Base-by-base conservation (phyloP, 2,113 vertebrate species). In the Cyphomyrus discorhynchus region DNA sequence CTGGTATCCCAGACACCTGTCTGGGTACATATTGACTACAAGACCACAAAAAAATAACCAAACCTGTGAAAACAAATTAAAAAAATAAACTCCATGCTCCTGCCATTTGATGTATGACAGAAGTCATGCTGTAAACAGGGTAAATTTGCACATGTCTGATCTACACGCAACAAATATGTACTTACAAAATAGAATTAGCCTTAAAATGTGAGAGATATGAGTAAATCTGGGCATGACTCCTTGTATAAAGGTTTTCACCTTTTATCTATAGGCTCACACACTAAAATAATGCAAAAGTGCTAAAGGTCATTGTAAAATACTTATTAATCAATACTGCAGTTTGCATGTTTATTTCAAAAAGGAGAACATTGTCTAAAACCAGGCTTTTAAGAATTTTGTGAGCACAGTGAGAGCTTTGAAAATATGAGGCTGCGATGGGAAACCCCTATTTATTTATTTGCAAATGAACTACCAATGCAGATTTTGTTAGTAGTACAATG, bases 21-120 rank as follows among this genome's bases (percentile, higher is more conserved):
- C 87, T 88, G 87, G 87, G 56, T 62, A 88, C 39, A 88, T 62
- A 62, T 88, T 88, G 56, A 66, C 35, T 42, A n/a, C 17, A 45
- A 88, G 17, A 62, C 87, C 87, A 66, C 56, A 46, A 66, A 62
- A 87, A 50, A 52, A 46, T 6, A 88, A 62, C 53, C 31, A 53
- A 66, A 62, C 35, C 56, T 13, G 17, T 62, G 19, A 88, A 88
- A 45, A 66, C 11, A 88, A 24, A 62, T 46, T 11, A 7, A 86
- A 66, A 31, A 89, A 47, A 89, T 46, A 74, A 31, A 74, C 35
- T 10, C 21, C 21, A 49, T 31, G 5, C 8, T 15, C 17, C 31
- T 89, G 13, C 13, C 15, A 21, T 35, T 49, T 89, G 45, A 24
- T 13, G 2, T 70, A 24, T 27, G 45, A 42, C 10, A 47, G 45